Conservation (phyloP, 2,888 invertebrate genomes). For the Tenthredo distinguenda region DNA sequence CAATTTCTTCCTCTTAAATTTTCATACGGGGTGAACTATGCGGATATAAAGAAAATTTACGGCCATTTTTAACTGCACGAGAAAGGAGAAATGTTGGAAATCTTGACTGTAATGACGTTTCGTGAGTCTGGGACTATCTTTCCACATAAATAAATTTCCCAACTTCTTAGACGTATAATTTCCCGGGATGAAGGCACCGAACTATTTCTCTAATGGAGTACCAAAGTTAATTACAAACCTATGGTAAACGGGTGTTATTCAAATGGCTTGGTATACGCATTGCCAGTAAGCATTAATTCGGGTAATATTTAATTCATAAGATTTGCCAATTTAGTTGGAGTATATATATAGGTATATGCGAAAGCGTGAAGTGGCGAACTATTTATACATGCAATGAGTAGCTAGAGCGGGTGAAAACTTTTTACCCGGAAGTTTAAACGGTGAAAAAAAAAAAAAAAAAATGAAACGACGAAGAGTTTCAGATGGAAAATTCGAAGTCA, state of each 20-base stretch:
- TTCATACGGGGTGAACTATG: not conserved
- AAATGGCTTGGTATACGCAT: not conserved
- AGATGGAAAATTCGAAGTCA: slow-evolving; percentile 2
- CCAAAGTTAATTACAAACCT: not conserved
- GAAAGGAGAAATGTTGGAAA: not conserved
- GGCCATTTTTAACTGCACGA: not conserved
- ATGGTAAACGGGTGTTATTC: not conserved
- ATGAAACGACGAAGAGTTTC: not conserved
- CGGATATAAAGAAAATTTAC: not conserved
- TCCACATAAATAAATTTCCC: not conserved
- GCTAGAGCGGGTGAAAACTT: not conserved
- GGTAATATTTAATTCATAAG: slow-evolving; percentile 42
- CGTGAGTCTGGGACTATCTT: not conserved
- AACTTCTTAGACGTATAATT: not conserved
- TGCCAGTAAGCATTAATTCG: not conserved
- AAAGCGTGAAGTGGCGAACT: not conserved
- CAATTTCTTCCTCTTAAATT: not conserved
- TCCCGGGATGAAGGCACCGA: not conserved
- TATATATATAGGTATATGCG: not conserved
- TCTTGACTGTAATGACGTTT: not conserved
- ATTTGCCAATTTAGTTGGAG: slow-evolving; percentile 24
- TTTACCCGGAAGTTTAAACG: not conserved
- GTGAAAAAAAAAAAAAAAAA: not conserved
- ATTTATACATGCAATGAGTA: slow-evolving; percentile 23
- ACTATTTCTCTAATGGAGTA: not conserved